phyloP scores from a whole-genome alignment of 2,888 invertebrate genomes.

The Crocallis elinguaria region DNA sequence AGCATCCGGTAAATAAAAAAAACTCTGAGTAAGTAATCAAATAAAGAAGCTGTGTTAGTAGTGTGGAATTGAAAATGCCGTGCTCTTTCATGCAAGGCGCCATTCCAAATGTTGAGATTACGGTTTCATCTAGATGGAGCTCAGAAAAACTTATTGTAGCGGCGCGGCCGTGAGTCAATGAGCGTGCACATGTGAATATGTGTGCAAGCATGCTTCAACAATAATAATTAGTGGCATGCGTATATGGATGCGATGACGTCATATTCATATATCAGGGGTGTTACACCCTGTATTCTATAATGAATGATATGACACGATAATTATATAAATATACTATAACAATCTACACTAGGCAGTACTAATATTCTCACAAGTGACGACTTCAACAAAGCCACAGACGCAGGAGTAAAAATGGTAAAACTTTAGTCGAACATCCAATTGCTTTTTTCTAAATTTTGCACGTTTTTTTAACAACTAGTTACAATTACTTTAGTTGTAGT shows the following conservation, averaged over 20 bases:
- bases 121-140: constrained; percentile 33
- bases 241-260: constrained; percentile 37
- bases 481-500: too few relatives aligned
- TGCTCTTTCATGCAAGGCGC: constrained; percentile 34
- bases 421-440: too few relatives aligned
- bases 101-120: constrained; percentile 39
- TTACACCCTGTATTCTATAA: background rate
- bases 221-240: constrained; percentile 50
- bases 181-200: constrained; percentile 15
- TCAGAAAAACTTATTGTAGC: constrained; percentile 34
- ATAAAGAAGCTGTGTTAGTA: background rate
- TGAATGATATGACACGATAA: too few relatives aligned
- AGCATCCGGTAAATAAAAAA: background rate
- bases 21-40: background rate
- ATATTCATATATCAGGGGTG: constrained; percentile 39
- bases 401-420: too few relatives aligned
- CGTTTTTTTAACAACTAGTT: too few relatives aligned
- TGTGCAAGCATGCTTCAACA: constrained; percentile 32
- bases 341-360: too few relatives aligned
- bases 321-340: too few relatives aligned
- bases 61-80: constrained; percentile 13
- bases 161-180: constrained; percentile 19
- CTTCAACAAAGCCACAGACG: too few relatives aligned
- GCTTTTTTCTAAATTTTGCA: too few relatives aligned
- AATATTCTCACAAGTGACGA: too few relatives aligned